Evolutionary conservation across 2,113 vertebrate genomes (phyloP), one percentile per base, ranked within the genome.

Genomic region (Elaphurus davidianus): DNA sequence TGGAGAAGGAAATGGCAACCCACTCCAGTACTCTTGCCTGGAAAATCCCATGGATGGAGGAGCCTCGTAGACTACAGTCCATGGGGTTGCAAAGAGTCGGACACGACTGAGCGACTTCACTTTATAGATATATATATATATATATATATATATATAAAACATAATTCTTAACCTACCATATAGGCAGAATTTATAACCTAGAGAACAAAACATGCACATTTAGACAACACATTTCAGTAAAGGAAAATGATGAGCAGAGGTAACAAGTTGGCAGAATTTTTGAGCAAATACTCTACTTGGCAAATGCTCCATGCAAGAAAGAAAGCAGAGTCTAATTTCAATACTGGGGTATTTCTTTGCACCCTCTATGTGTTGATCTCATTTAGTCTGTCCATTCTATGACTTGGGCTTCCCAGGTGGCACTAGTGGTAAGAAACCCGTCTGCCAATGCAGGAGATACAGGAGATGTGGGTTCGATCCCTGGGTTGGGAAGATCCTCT

Each of bases 331-430:
- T 23, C 7, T 30, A 30, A 55, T 64, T 87, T 76, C 3, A 55
- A 4, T 14, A 6, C 3, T 25, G 4, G 19, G 33, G 0, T 5
- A 25, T 16, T 59, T 17, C 15, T 67, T 52, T 5, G 11, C 12
- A 11, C 13, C 8, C 2, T 36, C 9, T 7, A 1, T 6, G 4
- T 67, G 3, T 27, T 2, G 2, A 3, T 11, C 21, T 12, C 4
- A 25, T 28, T 43, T 62, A 33, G 1, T 45, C 50, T 67, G 50
- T 57, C 6, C 1, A 25, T 27, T 3, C 17, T 36, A 16, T 40
- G 33, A 21, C 11, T 71, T 71, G 19, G 67, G n/a, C 67, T 71
- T 40, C 10, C n/a, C 19, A 40, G n/a, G 2, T 71, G 19, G n/a
- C 0, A 0, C 67, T 71, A 12, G 10, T 43, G 23, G 12, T 76